Evolutionary conservation across 2,888 invertebrate species (phyloP), one percentile per base, ranked within the genome.

Genomic region (Scaptomyza parva): DNA sequence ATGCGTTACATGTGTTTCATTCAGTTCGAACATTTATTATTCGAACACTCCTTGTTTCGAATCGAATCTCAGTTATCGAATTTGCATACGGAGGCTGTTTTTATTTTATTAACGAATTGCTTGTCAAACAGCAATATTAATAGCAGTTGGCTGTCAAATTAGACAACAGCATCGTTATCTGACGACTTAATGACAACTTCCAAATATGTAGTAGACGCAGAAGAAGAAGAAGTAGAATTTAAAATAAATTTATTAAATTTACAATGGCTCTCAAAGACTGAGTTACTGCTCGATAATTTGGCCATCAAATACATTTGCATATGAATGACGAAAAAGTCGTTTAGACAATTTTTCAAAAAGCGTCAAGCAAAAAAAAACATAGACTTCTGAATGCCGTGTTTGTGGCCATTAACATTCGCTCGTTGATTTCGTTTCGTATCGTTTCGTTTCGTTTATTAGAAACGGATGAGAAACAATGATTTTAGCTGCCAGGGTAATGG

Each of bases 111-210:
- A 85, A 82, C 67, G 81, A 80, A 86, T 77, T 86, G 84, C 67
- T 77, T 84, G 67, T 82, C 83, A 70, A 64, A 58, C 71, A 67
- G 53, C 83, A 83, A 84, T 17, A 37, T 83, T 83, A 86, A 83
- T 83, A 55, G 84, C 84, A 69, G 63, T 71, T 70, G 67, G 20
- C 81, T 61, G 75, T 78, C 78, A 81, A 81, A 81, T 81, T 79
- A 72, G 72, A 33, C 66, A 41, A 67, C 47, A 62, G 70, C 72
- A 58, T 47, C 58, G 48, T 26, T 65, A 48, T 59, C 57, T 69
- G 82, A 82, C 70, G 86, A 67, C 86, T 82, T 82, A 82, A 82
- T 82, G 86, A 84, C 86, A 80, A 82, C 82, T 86, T 80, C 78
- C 80, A 86, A 83, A 84, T 20, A 47, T 33, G 22, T n/a, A n/a